Evolutionary conservation across 2,888 invertebrate species (phyloP).

Genomic region (Drosophila ezoana): DNA sequence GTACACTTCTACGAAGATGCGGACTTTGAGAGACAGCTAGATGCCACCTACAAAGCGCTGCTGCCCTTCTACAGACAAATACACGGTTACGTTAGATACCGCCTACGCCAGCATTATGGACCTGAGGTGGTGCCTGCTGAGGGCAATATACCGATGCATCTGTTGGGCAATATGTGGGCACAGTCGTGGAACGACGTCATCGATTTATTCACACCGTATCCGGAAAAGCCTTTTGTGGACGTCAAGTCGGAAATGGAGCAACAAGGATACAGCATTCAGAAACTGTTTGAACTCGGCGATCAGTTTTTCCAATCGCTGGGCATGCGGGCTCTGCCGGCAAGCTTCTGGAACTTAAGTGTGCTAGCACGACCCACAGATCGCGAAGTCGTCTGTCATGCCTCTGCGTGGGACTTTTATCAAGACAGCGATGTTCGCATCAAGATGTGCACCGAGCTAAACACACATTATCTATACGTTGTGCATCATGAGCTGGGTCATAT

Average conservation of each 20-base stretch:
- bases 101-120: conserved; percentile 90
- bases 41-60: conserved; percentile 89
- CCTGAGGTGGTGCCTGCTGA: conserved; percentile 87
- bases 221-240: conserved; percentile 89
- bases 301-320: conserved; percentile 94
- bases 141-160: conserved; percentile 92
- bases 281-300: conserved; percentile 93
- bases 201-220: conserved; percentile 89
- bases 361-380: conserved; percentile 90
- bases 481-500: conserved; percentile 90
- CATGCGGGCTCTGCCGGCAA: conserved; percentile 90
- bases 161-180: conserved; percentile 93
- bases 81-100: conserved; percentile 92
- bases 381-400: conserved; percentile 93
- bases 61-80: conserved; percentile 92
- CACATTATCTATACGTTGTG: conserved; percentile 86
- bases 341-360: conserved; percentile 94
- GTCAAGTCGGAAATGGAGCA: conserved; percentile 89
- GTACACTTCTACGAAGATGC: conserved; percentile 89
- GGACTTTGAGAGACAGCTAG: conserved; percentile 89
- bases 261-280: conserved; percentile 89
- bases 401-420: conserved; percentile 95
- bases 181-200: conserved; percentile 88
- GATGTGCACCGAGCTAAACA: conserved; percentile 87
- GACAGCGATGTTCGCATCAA: conserved; percentile 91